A percentile compares a stretch with the other conserved stretches of the same genome.
Conservation (phyloP, 1,140 invertebrate species). For the Araneus ventricosus region DNA sequence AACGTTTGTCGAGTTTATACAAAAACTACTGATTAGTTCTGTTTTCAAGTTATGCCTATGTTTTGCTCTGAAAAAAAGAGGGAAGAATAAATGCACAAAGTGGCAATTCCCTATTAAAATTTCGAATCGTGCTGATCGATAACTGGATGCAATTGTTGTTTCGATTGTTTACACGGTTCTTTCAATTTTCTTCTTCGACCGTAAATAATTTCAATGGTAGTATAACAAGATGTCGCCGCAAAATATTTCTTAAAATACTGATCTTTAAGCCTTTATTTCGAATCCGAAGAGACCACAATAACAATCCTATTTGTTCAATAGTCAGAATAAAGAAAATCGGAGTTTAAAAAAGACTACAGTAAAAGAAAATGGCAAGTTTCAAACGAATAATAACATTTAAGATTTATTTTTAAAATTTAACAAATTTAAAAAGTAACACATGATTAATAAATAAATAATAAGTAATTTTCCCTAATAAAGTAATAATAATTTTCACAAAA, state of each 20-base stretch:
- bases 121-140: neutral
- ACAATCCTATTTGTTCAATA: no score
- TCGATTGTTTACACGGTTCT: neutral
- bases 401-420: no score
- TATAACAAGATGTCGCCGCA: neutral
- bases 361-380: no score
- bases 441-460: no score
- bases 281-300: no score
- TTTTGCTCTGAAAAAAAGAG: neutral
- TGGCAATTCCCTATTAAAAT: neutral
- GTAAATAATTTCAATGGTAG: neutral
- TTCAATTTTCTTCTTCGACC: neutral
- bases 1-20: slow-evolving; percentile 47
- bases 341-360: no score
- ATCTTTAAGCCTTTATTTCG: no score
- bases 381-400: no score
- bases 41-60: slow-evolving; percentile 44
- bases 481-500: no score
- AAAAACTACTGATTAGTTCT: slow-evolving; percentile 53
- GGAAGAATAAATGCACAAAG: neutral
- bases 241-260: neutral
- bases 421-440: no score
- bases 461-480: no score
- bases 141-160: neutral
- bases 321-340: no score